phyloP scores from a whole-genome alignment of 2,888 invertebrate species.

The Polydrusus cervinus region DNA sequence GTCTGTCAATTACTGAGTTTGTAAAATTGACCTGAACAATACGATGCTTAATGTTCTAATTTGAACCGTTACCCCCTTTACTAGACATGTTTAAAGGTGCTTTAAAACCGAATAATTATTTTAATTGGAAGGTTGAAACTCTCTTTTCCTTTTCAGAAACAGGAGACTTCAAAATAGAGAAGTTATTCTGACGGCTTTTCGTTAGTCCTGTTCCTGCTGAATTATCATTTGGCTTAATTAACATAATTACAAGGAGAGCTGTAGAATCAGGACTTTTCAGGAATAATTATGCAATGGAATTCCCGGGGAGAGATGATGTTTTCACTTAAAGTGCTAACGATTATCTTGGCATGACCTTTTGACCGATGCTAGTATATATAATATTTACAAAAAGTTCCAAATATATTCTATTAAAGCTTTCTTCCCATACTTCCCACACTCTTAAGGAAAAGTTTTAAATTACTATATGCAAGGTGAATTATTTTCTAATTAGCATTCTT shows the following conservation, averaged over 20 bases:
- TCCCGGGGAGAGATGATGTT: constrained; percentile 4
- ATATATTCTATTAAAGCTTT: too few species aligned
- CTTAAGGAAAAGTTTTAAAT: too few species aligned
- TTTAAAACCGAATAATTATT: constrained; percentile 11
- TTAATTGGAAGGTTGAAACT: constrained; percentile 8
- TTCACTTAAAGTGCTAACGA: constrained; percentile 16
- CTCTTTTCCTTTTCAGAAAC: constrained; percentile 5
- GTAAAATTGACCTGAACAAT: neutral
- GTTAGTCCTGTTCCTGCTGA: constrained; percentile 25
- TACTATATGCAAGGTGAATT: too few species aligned
- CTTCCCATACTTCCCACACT: too few species aligned
- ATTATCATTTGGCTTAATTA: constrained; percentile 30
- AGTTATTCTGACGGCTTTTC: constrained; percentile 13
- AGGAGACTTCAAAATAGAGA: constrained; percentile 11
- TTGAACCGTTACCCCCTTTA: neutral
- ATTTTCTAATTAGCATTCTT: too few species aligned
- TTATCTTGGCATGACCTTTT: constrained; percentile 23
- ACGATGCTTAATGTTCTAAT: neutral
- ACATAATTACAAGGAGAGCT: constrained; percentile 15
- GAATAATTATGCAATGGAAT: constrained; percentile 27
- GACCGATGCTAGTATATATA: constrained; percentile 12
- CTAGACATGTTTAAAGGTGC: constrained; percentile 3
- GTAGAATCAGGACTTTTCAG: constrained; percentile 22
- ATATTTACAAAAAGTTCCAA: too few species aligned
- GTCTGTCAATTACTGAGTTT: too few species aligned